Evolutionary conservation across 2,888 invertebrate genomes (phyloP).

Genomic region (Palloptera scutellata): DNA sequence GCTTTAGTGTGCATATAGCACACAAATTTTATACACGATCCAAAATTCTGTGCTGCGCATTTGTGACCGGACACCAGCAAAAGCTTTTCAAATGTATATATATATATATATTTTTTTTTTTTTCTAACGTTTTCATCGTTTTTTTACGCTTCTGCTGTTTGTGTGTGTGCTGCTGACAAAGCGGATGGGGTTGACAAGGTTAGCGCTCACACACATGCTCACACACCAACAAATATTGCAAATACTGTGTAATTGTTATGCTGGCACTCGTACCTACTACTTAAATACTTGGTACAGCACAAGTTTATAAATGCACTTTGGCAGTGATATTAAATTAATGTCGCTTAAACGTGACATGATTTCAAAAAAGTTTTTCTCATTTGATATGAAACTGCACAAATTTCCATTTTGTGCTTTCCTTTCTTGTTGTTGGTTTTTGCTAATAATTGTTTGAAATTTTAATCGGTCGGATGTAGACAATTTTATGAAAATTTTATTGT

Average conservation of each 20-base stretch:
- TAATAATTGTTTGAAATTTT: conserved; percentile 10
- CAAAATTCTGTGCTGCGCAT: not conserved
- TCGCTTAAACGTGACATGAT: conserved; percentile 20
- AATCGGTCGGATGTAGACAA: conserved; percentile 34
- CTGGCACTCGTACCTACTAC: too few relatives aligned
- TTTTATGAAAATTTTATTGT: conserved; percentile 34
- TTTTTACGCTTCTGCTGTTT: not conserved
- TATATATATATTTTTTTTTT: not conserved
- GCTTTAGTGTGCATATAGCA: too few relatives aligned
- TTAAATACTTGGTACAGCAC: too few relatives aligned
- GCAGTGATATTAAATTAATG: conserved; percentile 18
- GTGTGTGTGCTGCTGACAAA: conserved; percentile 6
- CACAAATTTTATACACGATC: too few relatives aligned
- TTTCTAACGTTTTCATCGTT: not conserved
- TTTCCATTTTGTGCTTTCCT: not conserved
- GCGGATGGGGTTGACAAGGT: conserved; percentile 28
- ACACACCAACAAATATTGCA: not conserved
- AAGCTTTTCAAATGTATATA: not conserved
- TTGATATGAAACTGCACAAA: not conserved
- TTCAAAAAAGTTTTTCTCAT: not conserved
- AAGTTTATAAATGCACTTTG: conserved; percentile 1
- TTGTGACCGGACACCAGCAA: not conserved
- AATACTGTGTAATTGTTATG: too few relatives aligned
- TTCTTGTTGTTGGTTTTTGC: not conserved
- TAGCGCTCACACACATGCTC: conserved; percentile 9